These are phyloP conservation scores for Argyresthia albistria DNA, from an alignment of 2,888 invertebrate species.

Conservation along the genomic window DNA sequence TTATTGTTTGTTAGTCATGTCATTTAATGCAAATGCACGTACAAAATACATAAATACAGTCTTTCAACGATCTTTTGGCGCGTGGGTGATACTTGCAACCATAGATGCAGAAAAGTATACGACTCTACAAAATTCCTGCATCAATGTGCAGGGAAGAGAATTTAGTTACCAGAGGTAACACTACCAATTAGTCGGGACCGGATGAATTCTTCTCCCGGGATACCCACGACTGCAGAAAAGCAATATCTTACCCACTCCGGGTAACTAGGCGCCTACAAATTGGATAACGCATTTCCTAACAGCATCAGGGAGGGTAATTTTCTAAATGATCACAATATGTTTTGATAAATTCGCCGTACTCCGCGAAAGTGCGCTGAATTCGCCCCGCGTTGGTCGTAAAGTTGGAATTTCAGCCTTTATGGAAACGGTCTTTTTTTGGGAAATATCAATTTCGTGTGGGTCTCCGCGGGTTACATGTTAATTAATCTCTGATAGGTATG, in stretches of 20 bases:
- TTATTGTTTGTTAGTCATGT: no score
- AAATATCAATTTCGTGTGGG: no score
- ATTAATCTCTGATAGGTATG: no score
- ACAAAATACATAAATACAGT: no score
- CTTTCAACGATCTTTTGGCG: no score
- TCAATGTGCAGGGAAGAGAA: no score
- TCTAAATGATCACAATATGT: not conserved
- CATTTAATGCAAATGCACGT: no score
- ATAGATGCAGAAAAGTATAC: no score
- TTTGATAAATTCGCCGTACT: not conserved
- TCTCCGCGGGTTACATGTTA: no score
- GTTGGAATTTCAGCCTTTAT: not conserved
- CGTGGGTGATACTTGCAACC: no score
- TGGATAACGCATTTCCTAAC: not conserved
- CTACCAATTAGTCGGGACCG: conserved; percentile 7
- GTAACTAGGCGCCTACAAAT: not conserved
- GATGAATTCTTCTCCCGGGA: conserved; percentile 11
- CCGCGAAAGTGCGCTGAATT: not conserved
- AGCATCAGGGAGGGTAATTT: not conserved
- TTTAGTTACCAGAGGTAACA: not conserved
- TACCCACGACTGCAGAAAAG: not conserved
- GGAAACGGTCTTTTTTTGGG: not conserved
- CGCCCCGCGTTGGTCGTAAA: not conserved
- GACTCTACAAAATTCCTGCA: no score
- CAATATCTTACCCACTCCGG: not conserved